Conservation (phyloP, 2,797 vertebrate genomes). For the Monodelphis domestica region DNA sequence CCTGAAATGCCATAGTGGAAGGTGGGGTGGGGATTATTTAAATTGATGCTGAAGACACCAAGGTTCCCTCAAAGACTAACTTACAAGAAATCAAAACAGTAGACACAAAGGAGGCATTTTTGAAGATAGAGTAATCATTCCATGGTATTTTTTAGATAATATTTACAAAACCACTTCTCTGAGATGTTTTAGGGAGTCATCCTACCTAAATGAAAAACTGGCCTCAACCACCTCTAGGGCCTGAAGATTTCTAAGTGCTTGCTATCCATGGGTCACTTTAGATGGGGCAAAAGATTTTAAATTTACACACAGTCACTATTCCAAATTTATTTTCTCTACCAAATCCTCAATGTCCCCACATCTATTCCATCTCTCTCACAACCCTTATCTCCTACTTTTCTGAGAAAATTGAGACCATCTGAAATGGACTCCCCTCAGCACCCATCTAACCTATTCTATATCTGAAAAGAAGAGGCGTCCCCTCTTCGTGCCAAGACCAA, state of each 20-base stretch:
- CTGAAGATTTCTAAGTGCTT: slow-evolving; percentile 3
- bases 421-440: not conserved
- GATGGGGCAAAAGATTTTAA: not conserved
- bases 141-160: not conserved
- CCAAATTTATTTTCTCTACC: not conserved
- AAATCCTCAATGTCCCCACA: not conserved
- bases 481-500: not conserved
- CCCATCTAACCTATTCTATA: not conserved
- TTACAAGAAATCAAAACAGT: not conserved
- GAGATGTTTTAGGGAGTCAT: slow-evolving; percentile 20
- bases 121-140: not conserved
- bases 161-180: not conserved
- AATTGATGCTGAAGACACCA: not conserved
- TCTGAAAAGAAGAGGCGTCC: not conserved
- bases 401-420: not conserved
- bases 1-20: not conserved
- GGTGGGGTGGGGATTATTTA: not conserved
- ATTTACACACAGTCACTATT: not conserved
- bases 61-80: not conserved
- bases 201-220: not conserved
- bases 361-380: not conserved
- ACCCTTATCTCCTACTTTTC: not conserved
- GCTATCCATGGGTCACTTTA: not conserved
- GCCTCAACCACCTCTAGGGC: not conserved
- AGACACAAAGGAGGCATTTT: not conserved